These are phyloP conservation scores for Noctua janthe DNA, from an alignment of 2,888 invertebrate species.

Conservation along the genomic window DNA sequence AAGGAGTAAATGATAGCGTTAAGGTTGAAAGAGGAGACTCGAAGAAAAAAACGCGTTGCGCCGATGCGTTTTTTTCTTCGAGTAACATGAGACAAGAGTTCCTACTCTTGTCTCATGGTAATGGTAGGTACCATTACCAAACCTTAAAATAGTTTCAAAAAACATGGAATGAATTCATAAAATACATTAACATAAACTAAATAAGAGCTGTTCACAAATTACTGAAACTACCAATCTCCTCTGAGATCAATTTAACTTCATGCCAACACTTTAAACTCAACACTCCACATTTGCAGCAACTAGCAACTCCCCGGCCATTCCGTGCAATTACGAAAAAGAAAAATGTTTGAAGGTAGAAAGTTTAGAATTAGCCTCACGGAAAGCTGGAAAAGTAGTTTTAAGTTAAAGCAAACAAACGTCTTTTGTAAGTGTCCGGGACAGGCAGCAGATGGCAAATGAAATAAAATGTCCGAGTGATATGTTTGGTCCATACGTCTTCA, in stretches of 20 bases:
- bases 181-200: background rate
- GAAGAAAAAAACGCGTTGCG: too few species aligned
- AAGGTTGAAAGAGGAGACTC: too few species aligned
- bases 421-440: conserved; percentile 69
- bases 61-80: too few species aligned
- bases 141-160: background rate
- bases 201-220: conserved; percentile 31
- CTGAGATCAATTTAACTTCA: conserved; percentile 38
- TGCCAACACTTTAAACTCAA: conserved; percentile 40
- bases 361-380: conserved; percentile 76
- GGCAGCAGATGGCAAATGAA: conserved; percentile 76
- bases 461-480: conserved; percentile 83
- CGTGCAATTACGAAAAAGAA: conserved; percentile 78
- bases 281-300: conserved; percentile 62
- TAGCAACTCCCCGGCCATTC: conserved; percentile 69
- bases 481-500: conserved; percentile 84
- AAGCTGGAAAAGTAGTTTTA: conserved; percentile 70
- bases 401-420: conserved; percentile 76
- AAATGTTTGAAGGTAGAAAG: conserved; percentile 71
- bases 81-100: too few species aligned
- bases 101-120: too few species aligned
- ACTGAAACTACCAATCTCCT: conserved; percentile 25
- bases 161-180: background rate
- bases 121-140: too few species aligned
- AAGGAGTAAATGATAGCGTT: too few species aligned